Conservation (phyloP, 1,140 invertebrate species). For the Drosophila suzukii region DNA sequence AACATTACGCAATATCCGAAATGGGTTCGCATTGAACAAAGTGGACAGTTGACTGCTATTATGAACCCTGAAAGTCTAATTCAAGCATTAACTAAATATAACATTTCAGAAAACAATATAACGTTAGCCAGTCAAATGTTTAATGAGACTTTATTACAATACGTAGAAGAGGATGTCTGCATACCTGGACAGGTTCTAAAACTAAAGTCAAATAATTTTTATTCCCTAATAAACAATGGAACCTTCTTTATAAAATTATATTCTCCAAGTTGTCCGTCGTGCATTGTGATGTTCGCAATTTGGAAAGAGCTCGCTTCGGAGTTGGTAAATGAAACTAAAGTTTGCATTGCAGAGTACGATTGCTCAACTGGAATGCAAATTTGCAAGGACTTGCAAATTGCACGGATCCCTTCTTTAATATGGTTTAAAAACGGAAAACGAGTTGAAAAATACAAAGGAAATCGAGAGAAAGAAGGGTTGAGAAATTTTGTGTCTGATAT, state of each 20-base stretch:
- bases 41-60: not conserved
- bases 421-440: slow-evolving; percentile 6
- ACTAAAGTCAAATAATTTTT: not conserved
- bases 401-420: not conserved
- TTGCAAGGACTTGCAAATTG: not conserved
- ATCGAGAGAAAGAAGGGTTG: not conserved
- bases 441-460: slow-evolving; percentile 8
- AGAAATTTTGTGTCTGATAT: not conserved
- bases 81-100: not conserved
- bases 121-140: not conserved
- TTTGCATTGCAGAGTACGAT: slow-evolving; percentile 23
- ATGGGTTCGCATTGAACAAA: not conserved
- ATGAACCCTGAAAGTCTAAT: not conserved
- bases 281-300: not conserved
- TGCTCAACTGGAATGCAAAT: slow-evolving; percentile 1
- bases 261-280: slow-evolving; percentile 1
- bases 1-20: not conserved
- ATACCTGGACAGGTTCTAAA: not conserved
- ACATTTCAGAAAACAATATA: not conserved
- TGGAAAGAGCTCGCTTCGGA: slow-evolving; percentile 13
- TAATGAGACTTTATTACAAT: not conserved
- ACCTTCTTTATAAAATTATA: slow-evolving; percentile 19
- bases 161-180: not conserved
- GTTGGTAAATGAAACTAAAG: slow-evolving; percentile 2
- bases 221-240: not conserved